Evolutionary conservation across 1,140 invertebrate species (phyloP), one percentile per base, ranked within the genome.

Genomic region (Acyrthosiphon pisum): DNA sequence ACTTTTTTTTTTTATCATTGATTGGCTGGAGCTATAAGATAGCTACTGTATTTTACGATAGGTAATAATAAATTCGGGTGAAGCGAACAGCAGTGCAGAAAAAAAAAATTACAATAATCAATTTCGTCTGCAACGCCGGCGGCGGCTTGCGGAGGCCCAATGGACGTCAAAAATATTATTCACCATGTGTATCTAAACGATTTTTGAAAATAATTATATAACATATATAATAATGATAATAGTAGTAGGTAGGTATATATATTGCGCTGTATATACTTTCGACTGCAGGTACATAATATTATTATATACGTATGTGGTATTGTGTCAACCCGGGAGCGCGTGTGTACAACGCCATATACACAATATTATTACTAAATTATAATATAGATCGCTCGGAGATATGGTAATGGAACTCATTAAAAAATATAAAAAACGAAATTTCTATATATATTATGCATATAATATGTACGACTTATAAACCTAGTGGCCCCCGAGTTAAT

Each of bases 401-500:
- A 44, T 26, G 41, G 37, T 86, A 86, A 86, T 86, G 83, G 83
- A 86, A 86, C 37, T 37, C 37, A 86, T 86, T 86, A 86, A 44
- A 86, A 44, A 86, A 41, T 41, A 23, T 22, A 86, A 86, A 41
- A 86, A 86, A 86, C 83, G 41, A 86, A 86, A 86, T 86, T 86
- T 83, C 60, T n/a, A n/a, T n/a, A 68, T 60, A 30, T 22, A 6
- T 53, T 53, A 22, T n/a, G 6, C 20, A 37, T 22, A 22, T 22
- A 6, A 22, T 53, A 6, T 8, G 76, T 83, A 41, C 81, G 35
- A 83, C 7, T 83, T 41, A 37, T 53, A 35, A 23, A 37, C 41
- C 35, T 37, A 87, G 84, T 87, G 84, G 41, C 86, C 46, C 41
- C 86, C 46, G 86, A 87, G 84, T 87, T 87, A 87, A 87, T 87